Base-by-base conservation (phyloP, 2,797 vertebrate species). In the Delichon dasypus region DNA sequence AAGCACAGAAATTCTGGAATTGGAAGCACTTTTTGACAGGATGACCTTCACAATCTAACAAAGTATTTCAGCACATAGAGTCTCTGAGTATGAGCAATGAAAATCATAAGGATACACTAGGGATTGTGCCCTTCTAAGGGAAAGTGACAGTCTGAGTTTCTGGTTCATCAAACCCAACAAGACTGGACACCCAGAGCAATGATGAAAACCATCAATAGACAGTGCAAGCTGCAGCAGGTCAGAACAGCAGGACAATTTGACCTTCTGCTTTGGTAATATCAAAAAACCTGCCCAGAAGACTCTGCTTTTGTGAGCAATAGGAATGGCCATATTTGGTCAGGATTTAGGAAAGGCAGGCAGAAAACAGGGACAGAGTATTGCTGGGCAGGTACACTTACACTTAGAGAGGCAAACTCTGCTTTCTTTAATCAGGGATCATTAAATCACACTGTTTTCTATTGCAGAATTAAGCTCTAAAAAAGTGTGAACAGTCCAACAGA, bases 1-100 rank as follows among this genome's bases (percentile, higher is more conserved):
- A 81, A 78, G 44, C 14, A 70, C 42, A 58, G 44, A 60, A 92
- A 85, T 86, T 78, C 58, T 89, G 57, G 90, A 93, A 75, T 64
- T 2, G 1, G 42, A 75, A 88, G 40, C 34, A 32, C 25, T 93
- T 95, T 94, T 72, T 87, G 81, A 58, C 47, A 92, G 29, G 36
- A 68, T 65, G 62, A 88, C 55, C 68, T 89, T 93, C 79, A 91
- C 20, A 84, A 60, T 55, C 44, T 77, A 47, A 85, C 7, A 62
- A 44, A 86, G 14, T 85, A 34, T 80, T 85, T 80, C 67, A 58
- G 36, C 26, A 88, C 42, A 58, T 9, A 67, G 21, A 78, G 14
- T 15, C 8, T 82, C 27, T 32, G 61, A 44, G 20, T 54, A 27
- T 8, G 10, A 85, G 34, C 21, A 68, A 27, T 60, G 26, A 76